Evolutionary conservation across 1,140 invertebrate genomes (phyloP), one percentile per base, ranked within the genome.

Genomic region (Formica selysi): DNA sequence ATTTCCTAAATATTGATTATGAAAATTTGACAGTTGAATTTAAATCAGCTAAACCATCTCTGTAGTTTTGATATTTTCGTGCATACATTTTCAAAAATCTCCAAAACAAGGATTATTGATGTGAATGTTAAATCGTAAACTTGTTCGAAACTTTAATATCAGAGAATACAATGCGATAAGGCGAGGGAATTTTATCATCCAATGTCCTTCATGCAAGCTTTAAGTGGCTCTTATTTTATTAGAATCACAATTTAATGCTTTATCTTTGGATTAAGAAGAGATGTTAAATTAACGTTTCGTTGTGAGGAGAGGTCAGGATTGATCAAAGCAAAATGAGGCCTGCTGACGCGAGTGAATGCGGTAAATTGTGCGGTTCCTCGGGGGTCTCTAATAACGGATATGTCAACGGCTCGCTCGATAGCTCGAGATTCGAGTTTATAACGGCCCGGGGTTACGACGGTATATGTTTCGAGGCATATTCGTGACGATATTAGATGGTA

Each of bases 401-500:
- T 67, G 65, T 86, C 70, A 76, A 86, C 64, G 76, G 41, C 10
- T 70, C 32, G 76, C 65, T 61, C 54, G 51, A 44, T 38, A 11
- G 48, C 26, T 16, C 8, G 65, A 59, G 57, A 54, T 32, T 65
- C 38, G 71, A 54, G 70, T 79, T 89, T 64, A 89, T 89, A 89
- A 64, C 64, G 51, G 68, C 44, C 44, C 16, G 16, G 67, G 87
- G 51, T 48, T 76, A 76, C 54, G 76, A 61, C 44, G 11, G 76
- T 57, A 73, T 89, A 62, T 61, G 74, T 76, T 73, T 88, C 68
- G 19, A 89, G 76, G 57, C 83, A 86, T 74, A 10, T 54, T 48
- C 64, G 70, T 64, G 79, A 79, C 54, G 71, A 76, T 89, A 89
- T 89, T 90, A 90, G 87, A 87, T 61, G 76, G 59, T 62, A 88